Percentiles rank a stretch among this genome's conserved stretches.
phyloP scores from a whole-genome alignment of 2,888 invertebrate species.

The Embidobia sp. region DNA sequence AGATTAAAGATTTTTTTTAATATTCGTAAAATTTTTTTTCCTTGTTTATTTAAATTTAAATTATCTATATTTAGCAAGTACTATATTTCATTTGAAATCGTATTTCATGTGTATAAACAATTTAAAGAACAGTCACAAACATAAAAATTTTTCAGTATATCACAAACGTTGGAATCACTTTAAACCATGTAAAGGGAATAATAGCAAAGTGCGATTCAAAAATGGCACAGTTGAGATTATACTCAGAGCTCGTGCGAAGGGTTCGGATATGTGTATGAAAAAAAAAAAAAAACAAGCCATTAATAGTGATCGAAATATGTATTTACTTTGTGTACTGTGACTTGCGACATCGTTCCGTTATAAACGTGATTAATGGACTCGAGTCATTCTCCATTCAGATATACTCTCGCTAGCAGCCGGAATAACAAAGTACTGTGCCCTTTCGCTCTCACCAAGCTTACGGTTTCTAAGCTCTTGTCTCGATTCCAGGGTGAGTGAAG shows the following conservation, averaged over 20 bases:
- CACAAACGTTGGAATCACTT: no score
- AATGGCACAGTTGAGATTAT: slow-evolving; percentile 18
- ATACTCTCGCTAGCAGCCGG: slow-evolving; percentile 74
- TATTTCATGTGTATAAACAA: no score
- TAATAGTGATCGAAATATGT: slow-evolving; percentile 69
- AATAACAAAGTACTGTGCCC: slow-evolving; percentile 76
- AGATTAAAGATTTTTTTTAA: no score
- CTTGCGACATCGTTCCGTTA: slow-evolving; percentile 79
- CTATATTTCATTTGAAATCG: no score
- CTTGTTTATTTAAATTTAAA: no score
- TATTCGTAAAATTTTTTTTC: no score
- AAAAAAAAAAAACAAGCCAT: slow-evolving; percentile 67
- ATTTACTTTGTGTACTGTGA: slow-evolving; percentile 76
- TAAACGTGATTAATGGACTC: slow-evolving; percentile 80
- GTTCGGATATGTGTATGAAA: slow-evolving; percentile 30
- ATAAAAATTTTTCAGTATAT: no score
- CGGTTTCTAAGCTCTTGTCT: slow-evolving; percentile 66
- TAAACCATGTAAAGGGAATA: background rate
- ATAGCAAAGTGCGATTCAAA: background rate
- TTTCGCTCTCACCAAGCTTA: slow-evolving; percentile 67
- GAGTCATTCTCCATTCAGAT: slow-evolving; percentile 79
- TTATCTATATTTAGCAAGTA: no score
- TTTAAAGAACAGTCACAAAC: no score
- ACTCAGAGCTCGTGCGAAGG: background rate
- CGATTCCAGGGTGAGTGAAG: slow-evolving; percentile 56